Conservation (phyloP, 2,797 vertebrate genomes). For the Thaleichthys pacificus region DNA sequence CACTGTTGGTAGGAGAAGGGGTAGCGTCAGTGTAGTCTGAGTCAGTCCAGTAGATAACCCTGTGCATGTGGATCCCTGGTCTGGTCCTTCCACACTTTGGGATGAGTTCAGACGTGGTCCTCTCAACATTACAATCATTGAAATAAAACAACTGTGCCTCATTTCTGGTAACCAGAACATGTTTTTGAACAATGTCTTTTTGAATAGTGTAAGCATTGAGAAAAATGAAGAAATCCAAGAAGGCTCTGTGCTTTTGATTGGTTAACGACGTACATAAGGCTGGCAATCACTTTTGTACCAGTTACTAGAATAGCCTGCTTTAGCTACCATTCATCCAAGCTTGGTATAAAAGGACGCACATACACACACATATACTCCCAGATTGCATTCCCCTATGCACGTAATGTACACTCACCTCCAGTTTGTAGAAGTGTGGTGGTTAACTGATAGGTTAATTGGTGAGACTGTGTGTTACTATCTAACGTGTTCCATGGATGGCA, state of each 20-base stretch:
- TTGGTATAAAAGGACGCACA: background rate
- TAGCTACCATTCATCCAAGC: no score
- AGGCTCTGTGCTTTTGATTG: background rate
- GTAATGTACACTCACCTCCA: background rate
- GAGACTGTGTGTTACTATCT: slow-evolving; percentile 40
- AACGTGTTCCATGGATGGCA: slow-evolving; percentile 20
- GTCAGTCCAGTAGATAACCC: no score
- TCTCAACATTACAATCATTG: background rate
- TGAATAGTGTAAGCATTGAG: background rate
- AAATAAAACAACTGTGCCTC: slow-evolving; percentile 26
- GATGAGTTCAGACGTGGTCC: no score
- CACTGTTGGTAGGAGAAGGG: no score
- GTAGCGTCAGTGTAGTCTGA: no score
- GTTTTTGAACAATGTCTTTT: slow-evolving; percentile 26
- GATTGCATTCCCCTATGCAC: no score
- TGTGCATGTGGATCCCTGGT: no score
- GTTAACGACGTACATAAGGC: slow-evolving; percentile 1
- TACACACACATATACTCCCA: background rate
- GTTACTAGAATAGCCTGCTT: no score
- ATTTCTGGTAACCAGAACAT: slow-evolving; percentile 12
- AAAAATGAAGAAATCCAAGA: background rate
- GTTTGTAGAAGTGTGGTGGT: background rate
- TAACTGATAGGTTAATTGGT: slow-evolving; percentile 36
- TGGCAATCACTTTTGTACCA: no score
- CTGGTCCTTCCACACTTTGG: no score